phyloP scores from a whole-genome alignment of 2,888 invertebrate genomes.

The Caenorhabditis doughertyi region DNA sequence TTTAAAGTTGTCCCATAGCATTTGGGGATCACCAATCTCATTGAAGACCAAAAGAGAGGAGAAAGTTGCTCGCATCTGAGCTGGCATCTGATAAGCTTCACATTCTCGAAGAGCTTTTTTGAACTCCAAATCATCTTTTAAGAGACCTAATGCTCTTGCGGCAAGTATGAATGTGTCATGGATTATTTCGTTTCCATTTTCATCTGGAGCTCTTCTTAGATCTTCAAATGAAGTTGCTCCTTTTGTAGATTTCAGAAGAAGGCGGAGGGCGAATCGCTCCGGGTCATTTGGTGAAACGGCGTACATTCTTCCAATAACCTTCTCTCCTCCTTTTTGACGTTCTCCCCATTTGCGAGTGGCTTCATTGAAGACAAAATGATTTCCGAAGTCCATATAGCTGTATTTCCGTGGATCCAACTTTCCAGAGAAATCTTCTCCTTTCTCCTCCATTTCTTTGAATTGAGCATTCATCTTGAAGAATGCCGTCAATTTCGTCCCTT shows the following conservation, averaged over 20 bases:
- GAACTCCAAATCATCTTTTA: slow-evolving; percentile 33
- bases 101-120: background rate
- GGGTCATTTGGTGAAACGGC: slow-evolving; percentile 16
- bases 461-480: background rate
- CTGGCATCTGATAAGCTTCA: background rate
- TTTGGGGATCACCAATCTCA: slow-evolving; percentile 13
- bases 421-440: background rate
- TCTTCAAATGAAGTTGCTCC: slow-evolving; percentile 38
- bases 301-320: slow-evolving; percentile 1
- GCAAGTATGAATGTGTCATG: slow-evolving; percentile 14
- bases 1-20: slow-evolving; percentile 10
- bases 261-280: slow-evolving; percentile 28
- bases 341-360: background rate
- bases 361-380: background rate
- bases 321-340: background rate
- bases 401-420: background rate
- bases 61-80: slow-evolving; percentile 8
- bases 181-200: background rate
- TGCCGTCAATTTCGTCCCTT: background rate
- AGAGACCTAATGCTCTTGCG: slow-evolving; percentile 26
- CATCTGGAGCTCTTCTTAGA: slow-evolving; percentile 15
- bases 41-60: background rate
- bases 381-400: background rate
- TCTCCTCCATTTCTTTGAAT: slow-evolving; percentile 4
- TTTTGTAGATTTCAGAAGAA: slow-evolving; percentile 14